A percentile compares a stretch with the other conserved stretches of the same genome.
phyloP scores from a whole-genome alignment of 2,888 invertebrate genomes.

The Agonopterix arenella region DNA sequence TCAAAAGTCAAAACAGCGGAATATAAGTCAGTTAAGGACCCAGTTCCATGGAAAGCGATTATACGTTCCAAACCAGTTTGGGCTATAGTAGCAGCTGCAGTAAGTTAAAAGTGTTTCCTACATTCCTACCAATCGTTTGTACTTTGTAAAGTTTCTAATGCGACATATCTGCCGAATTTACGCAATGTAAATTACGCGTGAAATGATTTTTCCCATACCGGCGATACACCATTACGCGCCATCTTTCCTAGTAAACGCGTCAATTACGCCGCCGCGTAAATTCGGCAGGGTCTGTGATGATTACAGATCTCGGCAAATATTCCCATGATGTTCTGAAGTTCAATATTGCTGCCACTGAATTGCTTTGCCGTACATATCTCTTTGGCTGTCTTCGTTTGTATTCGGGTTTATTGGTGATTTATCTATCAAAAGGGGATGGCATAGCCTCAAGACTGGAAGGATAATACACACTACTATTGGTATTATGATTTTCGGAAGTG shows the following conservation, averaged over 20 bases:
- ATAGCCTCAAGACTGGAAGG: slow-evolving; percentile 77
- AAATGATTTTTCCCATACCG: too few species aligned
- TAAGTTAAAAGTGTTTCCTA: slow-evolving; percentile 34
- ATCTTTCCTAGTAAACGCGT: too few species aligned
- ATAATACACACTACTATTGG: slow-evolving; percentile 83
- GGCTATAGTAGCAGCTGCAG: slow-evolving; percentile 83
- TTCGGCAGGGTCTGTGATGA: slow-evolving; percentile 47
- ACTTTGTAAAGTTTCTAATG: too few species aligned
- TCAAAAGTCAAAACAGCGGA: slow-evolving; percentile 76
- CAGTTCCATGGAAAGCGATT: slow-evolving; percentile 84
- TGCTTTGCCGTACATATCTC: slow-evolving; percentile 80
- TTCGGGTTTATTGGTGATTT: slow-evolving; percentile 83
- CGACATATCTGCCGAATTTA: too few species aligned
- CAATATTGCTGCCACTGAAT: slow-evolving; percentile 79
- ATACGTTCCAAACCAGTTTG: slow-evolving; percentile 82
- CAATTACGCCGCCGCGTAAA: too few species aligned
- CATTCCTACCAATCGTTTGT: too few species aligned
- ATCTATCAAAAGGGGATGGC: slow-evolving; percentile 77
- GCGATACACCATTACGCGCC: too few species aligned
- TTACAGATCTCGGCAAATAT: slow-evolving; percentile 83
- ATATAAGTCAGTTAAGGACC: slow-evolving; percentile 58
- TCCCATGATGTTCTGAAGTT: slow-evolving; percentile 80
- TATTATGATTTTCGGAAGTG: slow-evolving; percentile 33
- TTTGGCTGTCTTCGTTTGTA: slow-evolving; percentile 79
- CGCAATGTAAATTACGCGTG: too few species aligned